Base-by-base conservation (phyloP, 1,140 invertebrate genomes). In the Pogonomyrmex californicus region DNA sequence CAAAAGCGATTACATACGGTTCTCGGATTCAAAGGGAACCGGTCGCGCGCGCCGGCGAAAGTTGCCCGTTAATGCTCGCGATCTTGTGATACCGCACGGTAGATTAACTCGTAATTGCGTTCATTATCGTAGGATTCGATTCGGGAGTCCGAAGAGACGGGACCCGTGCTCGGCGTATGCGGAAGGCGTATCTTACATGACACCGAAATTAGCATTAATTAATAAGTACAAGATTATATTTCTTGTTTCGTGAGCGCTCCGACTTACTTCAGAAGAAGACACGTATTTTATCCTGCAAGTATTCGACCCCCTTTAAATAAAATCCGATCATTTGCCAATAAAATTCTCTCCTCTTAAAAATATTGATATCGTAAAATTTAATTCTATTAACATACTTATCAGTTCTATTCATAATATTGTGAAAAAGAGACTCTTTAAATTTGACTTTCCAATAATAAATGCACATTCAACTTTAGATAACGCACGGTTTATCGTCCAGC, bases 91-190 rank as follows among this genome's bases (percentile, higher is more conserved):
- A 88, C 82, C 77, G 58, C 60, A 49, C 54, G 51, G 58, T 76
- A 75, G 90, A 91, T 91, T 91, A 86, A 90, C 90, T 91, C 86
- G 90, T 91, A 90, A 91, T 91, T 90, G 88, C 90, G 36, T 79
- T 87, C 88, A 87, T 90, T 90, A 90, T 86, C 81, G 88, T 87
- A 87, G 88, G 41, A 90, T 86, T 90, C 81, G 70, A 88, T 83
- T 86, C 86, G 82, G 47, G 49, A 71, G 81, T 73, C 47, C 23
- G 41, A 60, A 23, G 23, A n/a, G 58, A 70, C 47, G 44, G 14
- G 65, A n/a, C 51, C n/a, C 56, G 75, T 47, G 56, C 63, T 17
- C 30, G 5, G 17, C 7, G 41, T n/a, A 17, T 14, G 36, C n/a
- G 56, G 58, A 77, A 78, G 70, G 60, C 47, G 70, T 54, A 85